phyloP scores from a whole-genome alignment of 2,113 vertebrate species.

The Cottus gobio region DNA sequence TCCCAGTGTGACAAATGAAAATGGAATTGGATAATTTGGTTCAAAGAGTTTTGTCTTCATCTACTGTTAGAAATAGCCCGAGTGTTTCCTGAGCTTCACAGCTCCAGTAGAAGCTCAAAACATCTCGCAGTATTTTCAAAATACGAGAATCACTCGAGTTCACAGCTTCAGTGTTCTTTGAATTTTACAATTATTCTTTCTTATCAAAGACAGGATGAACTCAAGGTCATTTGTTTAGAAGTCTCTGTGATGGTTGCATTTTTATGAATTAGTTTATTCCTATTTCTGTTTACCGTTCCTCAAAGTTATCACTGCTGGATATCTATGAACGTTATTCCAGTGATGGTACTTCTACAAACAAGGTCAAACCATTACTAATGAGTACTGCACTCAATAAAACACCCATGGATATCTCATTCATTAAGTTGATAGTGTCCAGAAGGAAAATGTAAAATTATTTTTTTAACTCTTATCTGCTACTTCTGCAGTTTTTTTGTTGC shows the following conservation, averaged over 20 bases:
- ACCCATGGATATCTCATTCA: conserved; percentile 15
- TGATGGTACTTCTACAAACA: conserved; percentile 10
- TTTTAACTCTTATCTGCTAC: conserved; percentile 31
- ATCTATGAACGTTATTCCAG: background rate
- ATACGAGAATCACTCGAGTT: conserved; percentile 20
- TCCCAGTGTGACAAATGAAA: conserved; percentile 64
- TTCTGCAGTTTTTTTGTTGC: conserved; percentile 14
- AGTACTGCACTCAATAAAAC: conserved; percentile 34
- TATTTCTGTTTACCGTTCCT: conserved; percentile 9
- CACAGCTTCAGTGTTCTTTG: conserved; percentile 17
- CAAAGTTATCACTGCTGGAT: conserved; percentile 23
- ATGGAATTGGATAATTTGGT: conserved; percentile 64
- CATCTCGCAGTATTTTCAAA: conserved; percentile 23
- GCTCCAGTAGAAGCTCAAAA: conserved; percentile 7
- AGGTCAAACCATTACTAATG: conserved; percentile 48
- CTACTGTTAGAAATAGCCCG: conserved; percentile 3
- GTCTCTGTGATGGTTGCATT: conserved; percentile 17
- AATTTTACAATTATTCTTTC: conserved; percentile 26
- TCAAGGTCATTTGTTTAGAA: conserved; percentile 6
- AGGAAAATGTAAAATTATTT: conserved; percentile 27
- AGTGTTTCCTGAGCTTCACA: conserved; percentile 15
- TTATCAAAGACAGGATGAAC: conserved; percentile 30
- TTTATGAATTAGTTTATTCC: conserved; percentile 17
- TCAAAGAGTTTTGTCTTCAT: conserved; percentile 58
- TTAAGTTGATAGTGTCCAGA: conserved; percentile 15